A percentile compares a stretch with the other conserved stretches of the same genome.
Evolutionary conservation across 2,113 vertebrate species (phyloP).

Genomic region (Genyomyrus donnyi): DNA sequence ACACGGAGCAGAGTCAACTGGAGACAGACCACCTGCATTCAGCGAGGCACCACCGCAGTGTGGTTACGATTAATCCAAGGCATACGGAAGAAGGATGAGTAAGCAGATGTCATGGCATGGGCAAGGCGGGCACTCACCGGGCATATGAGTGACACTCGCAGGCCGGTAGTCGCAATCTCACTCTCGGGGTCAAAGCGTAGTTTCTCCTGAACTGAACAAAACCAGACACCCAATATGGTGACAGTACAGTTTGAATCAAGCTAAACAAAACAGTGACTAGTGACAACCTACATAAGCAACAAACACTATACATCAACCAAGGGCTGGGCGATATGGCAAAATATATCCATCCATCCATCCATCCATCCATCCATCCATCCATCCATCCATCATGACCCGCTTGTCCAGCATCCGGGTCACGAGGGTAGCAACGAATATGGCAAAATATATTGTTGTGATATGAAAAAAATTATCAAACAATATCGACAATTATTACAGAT

Average conservation of each 20-base stretch:
- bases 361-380: no score
- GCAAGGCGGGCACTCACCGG: constrained; percentile 57
- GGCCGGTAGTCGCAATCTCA: constrained; percentile 95
- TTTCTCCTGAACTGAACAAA: constrained; percentile 86
- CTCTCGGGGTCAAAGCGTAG: constrained; percentile 95
- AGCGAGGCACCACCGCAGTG: not conserved
- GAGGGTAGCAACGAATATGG: no score
- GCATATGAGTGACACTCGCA: constrained; percentile 93
- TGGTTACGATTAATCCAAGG: not conserved
- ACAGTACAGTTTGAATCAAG: constrained; percentile 18
- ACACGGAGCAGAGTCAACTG: not conserved
- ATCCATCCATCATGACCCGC: no score
- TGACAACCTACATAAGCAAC: not conserved
- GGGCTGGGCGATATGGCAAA: not conserved
- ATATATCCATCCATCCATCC: no score
- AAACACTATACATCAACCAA: not conserved
- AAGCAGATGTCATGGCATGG: not conserved
- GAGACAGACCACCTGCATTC: not conserved
- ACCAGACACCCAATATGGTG: constrained; percentile 13
- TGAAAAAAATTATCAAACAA: not conserved
- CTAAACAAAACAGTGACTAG: not conserved
- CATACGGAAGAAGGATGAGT: not conserved
- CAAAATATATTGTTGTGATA: not conserved
- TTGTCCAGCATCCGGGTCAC: no score
- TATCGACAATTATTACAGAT: not conserved